A percentile compares a stretch with the other conserved stretches of the same genome.
Evolutionary conservation across 64 coral and sea anemone species (phyloP).

Genomic region (Pocillopora verrucosa): DNA sequence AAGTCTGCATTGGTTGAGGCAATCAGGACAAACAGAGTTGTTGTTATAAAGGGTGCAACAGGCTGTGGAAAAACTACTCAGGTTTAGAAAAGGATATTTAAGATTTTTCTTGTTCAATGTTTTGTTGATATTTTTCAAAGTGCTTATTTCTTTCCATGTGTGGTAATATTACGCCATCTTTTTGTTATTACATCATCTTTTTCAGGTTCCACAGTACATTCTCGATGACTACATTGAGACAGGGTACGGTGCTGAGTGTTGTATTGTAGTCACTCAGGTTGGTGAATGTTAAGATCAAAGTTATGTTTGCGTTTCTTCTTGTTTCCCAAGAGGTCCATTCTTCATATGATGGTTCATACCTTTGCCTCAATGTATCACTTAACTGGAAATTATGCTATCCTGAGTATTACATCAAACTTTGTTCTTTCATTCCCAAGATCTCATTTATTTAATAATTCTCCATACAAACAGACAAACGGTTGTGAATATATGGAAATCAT

Average conservation of each 20-base stretch:
- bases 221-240: slow-evolving; percentile 46
- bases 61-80: slow-evolving; percentile 99
- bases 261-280: slow-evolving; percentile 59
- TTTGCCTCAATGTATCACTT: too few species aligned
- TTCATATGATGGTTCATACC: too few species aligned
- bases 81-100: slow-evolving; percentile 26
- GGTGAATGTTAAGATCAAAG: not conserved
- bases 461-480: too few species aligned
- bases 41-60: slow-evolving; percentile 91
- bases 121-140: not conserved
- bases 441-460: too few species aligned
- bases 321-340: too few species aligned
- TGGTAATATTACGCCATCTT: too few species aligned
- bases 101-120: not conserved
- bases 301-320: not conserved
- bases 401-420: too few species aligned
- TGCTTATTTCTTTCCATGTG: too few species aligned
- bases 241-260: slow-evolving; percentile 52
- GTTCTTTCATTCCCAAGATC: too few species aligned
- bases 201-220: slow-evolving; percentile 68
- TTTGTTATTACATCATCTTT: not conserved
- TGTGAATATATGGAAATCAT: too few species aligned
- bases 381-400: too few species aligned
- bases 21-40: slow-evolving; percentile 71
- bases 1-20: slow-evolving; percentile 64